Percentiles rank a stretch among this genome's conserved stretches.
Conservation (phyloP, 2,888 invertebrate genomes). For the Cataglyphis altisquamis region DNA sequence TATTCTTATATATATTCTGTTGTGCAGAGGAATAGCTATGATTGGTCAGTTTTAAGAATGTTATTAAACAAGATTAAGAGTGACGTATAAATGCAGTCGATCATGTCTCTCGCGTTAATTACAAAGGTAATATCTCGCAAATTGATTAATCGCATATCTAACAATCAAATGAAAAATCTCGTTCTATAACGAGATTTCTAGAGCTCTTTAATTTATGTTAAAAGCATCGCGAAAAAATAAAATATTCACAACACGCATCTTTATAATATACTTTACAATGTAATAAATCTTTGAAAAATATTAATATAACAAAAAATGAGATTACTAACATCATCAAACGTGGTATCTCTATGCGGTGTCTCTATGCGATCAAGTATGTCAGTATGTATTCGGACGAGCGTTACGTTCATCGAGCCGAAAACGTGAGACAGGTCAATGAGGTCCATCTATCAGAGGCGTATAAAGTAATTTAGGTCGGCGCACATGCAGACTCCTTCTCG, state of each 20-base stretch:
- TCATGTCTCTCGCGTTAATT: background rate
- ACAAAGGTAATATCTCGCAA: background rate
- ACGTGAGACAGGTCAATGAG: slow-evolving; percentile 78
- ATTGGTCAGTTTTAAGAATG: too few relatives aligned
- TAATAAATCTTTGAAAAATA: background rate
- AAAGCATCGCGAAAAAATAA: background rate
- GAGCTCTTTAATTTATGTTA: background rate
- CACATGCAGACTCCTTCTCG: background rate
- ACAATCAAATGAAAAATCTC: background rate
- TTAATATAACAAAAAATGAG: background rate
- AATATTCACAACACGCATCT: background rate
- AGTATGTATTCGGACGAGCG: background rate
- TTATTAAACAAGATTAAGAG: too few relatives aligned
- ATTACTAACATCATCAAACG: background rate
- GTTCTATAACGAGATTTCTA: too few relatives aligned
- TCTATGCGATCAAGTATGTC: slow-evolving; percentile 2
- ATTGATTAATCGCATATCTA: background rate
- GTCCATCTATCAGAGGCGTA: slow-evolving; percentile 76
- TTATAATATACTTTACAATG: background rate
- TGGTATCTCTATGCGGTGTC: background rate
- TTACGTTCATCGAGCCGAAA: slow-evolving; percentile 38
- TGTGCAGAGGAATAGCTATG: too few relatives aligned
- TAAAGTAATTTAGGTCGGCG: slow-evolving; percentile 42
- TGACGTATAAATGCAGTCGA: too few relatives aligned
- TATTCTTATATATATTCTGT: too few relatives aligned